Conservation (phyloP, 1,140 invertebrate genomes). For the Hirudo medicinalis region DNA sequence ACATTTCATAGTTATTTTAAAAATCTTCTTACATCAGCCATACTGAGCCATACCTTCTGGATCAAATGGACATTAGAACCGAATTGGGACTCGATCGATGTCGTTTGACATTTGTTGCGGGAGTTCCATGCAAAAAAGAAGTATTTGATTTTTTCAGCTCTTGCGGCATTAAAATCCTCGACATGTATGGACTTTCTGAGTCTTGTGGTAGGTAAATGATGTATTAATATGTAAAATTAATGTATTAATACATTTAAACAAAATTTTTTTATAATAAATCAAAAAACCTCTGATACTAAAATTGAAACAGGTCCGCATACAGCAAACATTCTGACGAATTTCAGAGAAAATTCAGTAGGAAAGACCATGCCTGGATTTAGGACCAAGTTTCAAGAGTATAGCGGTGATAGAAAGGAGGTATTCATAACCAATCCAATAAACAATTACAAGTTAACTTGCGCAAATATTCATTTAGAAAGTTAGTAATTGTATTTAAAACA, state of each 20-base stretch:
- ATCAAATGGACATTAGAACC: constrained; percentile 47
- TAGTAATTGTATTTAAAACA: not conserved
- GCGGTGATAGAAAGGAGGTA: not conserved
- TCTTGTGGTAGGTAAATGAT: constrained; percentile 46
- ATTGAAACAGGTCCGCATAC: too few species aligned
- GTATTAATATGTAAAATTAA: too few species aligned
- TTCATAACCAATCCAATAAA: not conserved
- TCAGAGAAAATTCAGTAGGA: not conserved
- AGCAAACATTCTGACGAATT: too few species aligned
- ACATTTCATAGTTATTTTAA: too few species aligned
- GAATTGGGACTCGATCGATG: constrained; percentile 59
- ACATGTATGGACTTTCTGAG: constrained; percentile 55
- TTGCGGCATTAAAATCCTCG: constrained; percentile 58
- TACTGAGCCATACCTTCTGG: too few species aligned
- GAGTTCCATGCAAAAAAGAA: constrained; percentile 62
- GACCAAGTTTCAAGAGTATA: not conserved
- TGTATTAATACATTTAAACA: too few species aligned
- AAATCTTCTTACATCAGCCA: too few species aligned
- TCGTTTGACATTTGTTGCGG: constrained; percentile 52
- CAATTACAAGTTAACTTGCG: too few species aligned
- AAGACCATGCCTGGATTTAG: not conserved
- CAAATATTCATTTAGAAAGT: not conserved
- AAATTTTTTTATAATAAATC: too few species aligned
- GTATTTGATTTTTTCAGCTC: constrained; percentile 68
- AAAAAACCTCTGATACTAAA: too few species aligned